Evolutionary conservation across 2,113 vertebrate species (phyloP).

Genomic region (Prunella fulvescens): DNA sequence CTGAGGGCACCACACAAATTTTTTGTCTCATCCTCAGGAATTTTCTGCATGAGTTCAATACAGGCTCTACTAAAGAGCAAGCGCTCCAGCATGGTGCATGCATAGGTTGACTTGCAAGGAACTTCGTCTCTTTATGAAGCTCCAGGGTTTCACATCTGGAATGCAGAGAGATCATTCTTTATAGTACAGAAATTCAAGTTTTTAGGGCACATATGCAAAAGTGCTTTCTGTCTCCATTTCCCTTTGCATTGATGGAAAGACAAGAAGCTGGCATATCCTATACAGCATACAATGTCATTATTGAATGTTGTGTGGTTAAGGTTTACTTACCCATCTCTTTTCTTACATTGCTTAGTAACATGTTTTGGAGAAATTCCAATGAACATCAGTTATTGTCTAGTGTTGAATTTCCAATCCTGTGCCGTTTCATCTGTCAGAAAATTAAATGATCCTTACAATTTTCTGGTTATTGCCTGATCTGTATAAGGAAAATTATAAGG

Average conservation of each 20-base stretch:
- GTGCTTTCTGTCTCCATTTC: not conserved
- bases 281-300: not conserved
- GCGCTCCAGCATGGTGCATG: not conserved
- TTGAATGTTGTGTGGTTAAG: not conserved
- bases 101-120: not conserved
- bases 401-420: not conserved
- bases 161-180: not conserved
- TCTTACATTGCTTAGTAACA: not conserved
- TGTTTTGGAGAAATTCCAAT: not conserved
- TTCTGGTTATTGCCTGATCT: constrained; percentile 6
- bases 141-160: not conserved
- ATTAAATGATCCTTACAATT: constrained; percentile 11
- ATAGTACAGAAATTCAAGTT: not conserved
- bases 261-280: not conserved
- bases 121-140: not conserved
- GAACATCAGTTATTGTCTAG: not conserved
- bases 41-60: not conserved
- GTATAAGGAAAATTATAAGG: not conserved
- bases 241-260: not conserved
- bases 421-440: not conserved
- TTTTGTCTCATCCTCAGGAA: not conserved
- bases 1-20: not conserved
- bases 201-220: not conserved
- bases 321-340: not conserved
- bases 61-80: not conserved